Conservation (phyloP, 2,113 vertebrate species). For the Protobothrops flavoviridis region DNA sequence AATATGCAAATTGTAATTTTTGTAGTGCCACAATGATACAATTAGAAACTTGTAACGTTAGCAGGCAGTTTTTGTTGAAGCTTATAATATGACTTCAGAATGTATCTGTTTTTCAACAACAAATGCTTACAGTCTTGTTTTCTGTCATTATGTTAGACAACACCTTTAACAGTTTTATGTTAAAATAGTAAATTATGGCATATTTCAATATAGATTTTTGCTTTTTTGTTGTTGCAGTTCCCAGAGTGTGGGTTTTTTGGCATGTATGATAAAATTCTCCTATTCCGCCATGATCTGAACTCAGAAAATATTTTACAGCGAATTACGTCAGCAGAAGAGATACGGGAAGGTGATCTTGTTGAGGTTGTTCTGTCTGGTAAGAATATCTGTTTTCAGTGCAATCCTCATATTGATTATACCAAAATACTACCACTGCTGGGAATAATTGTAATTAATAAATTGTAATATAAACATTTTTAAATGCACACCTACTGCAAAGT, state of each 20-base stretch:
- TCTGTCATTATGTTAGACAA: neutral
- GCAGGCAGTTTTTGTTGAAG: neutral
- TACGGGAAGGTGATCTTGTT: conserved; percentile 94
- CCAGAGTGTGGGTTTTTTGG: conserved; percentile 98
- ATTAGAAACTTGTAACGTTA: neutral
- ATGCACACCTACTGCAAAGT: neutral
- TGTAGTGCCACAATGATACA: neutral
- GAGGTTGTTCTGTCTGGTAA: conserved; percentile 96
- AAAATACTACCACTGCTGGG: neutral
- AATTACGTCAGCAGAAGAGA: conserved; percentile 90
- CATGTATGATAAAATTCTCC: conserved; percentile 98
- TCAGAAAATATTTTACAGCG: conserved; percentile 97
- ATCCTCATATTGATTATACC: neutral
- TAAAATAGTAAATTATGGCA: conserved; percentile 1
- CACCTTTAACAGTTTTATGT: conserved; percentile 19
- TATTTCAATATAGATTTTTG: conserved; percentile 50
- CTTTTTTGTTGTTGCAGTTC: conserved; percentile 77
- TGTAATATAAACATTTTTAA: neutral
- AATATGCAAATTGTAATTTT: neutral
- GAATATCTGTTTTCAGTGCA: conserved; percentile 28
- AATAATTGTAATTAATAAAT: neutral
- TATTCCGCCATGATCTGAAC: conserved; percentile 93
- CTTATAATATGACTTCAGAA: neutral
- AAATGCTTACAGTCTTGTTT: neutral
- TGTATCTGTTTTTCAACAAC: conserved; percentile 1